Base-by-base conservation (phyloP, 2,113 vertebrate species). In the Blennius ocellaris region DNA sequence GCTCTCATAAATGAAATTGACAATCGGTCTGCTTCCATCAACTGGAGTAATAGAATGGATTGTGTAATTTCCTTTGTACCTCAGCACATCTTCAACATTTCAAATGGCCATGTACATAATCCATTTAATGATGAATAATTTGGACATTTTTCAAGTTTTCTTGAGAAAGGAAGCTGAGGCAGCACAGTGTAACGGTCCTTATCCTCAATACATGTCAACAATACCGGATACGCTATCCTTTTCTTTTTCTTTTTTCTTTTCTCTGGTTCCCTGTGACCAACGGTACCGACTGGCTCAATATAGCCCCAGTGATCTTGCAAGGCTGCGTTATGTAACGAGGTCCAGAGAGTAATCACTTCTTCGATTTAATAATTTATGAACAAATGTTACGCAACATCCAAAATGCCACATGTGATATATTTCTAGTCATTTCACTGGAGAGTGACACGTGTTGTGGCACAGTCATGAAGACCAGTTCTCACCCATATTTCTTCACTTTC, bases 1-100 rank as follows among this genome's bases (percentile, higher is more conserved):
- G 69, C 59, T 75, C 85, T 74, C 64, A 82, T 87, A 84, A 91
- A 89, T 58, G 80, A 84, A 89, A 92, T 89, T 84, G 90, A 91
- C 89, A 85, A 78, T 48, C 69, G 83, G 89, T 84, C 92, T 87
- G 65, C 38, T 79, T 60, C 3, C 6, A 88, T 90, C 86, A 84
- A 68, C 60, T 61, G 11, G 30, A 21, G 50, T 56, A 60, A 54
- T 8, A 17, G 73, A 75, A 73, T 75, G 57, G 64, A 58, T 82
- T 67, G 65, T 73, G 68, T 79, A 30, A 83, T 86, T 87, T 87
- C 15, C 75, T 44, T 68, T 53, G 54, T 6, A 75, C 58, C 51
- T 56, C 53, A 38, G 36, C 50, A 48, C 75, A 78, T 76, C 75
- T 69, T 63, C 50, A 53, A 52, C 12, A 39, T 14, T 14, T 17